Percentiles rank a stretch among this genome's conserved stretches.
Conservation (phyloP, 2,888 invertebrate genomes). For the Leptothorax acervorum region DNA sequence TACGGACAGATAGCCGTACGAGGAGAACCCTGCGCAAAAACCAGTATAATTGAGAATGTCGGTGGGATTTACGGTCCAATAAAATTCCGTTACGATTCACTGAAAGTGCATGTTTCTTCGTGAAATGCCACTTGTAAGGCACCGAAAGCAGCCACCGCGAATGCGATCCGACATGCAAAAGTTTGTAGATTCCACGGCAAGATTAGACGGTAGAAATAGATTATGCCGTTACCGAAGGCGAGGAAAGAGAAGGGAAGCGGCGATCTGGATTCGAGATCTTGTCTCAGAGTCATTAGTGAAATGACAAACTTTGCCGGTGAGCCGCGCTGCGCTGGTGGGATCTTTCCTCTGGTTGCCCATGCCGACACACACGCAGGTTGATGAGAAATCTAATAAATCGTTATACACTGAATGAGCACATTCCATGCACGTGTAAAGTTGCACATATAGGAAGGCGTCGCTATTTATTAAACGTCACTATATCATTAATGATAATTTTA, state of each 20-base stretch:
- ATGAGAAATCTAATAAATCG: conserved; percentile 33
- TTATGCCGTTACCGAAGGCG: conserved; percentile 42
- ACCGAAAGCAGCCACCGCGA: conserved; percentile 66
- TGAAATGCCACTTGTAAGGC: conserved; percentile 17
- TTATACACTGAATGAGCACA: conserved; percentile 2
- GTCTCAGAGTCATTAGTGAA: conserved; percentile 82
- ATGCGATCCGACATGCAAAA: conserved; percentile 73
- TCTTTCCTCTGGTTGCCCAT: background rate
- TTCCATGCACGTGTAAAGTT: conserved; percentile 25
- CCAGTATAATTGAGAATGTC: conserved; percentile 66
- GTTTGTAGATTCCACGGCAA: conserved; percentile 76
- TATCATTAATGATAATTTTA: conserved; percentile 8
- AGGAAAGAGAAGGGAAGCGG: conserved; percentile 50
- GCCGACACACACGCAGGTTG: background rate
- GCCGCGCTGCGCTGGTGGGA: conserved; percentile 42
- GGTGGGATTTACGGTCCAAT: conserved; percentile 59
- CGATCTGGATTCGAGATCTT: conserved; percentile 77
- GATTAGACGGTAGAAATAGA: conserved; percentile 63
- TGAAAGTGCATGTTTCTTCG: conserved; percentile 61
- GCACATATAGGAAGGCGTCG: conserved; percentile 2
- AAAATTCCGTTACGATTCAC: conserved; percentile 68
- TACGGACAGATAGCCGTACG: conserved; percentile 44
- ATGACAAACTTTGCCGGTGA: conserved; percentile 78
- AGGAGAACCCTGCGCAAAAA: conserved; percentile 58
- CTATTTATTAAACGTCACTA: conserved; percentile 15